Percentiles rank a stretch among this genome's conserved stretches.
Evolutionary conservation across 2,797 vertebrate genomes (phyloP).

Genomic region (Pipistrellus kuhlii): DNA sequence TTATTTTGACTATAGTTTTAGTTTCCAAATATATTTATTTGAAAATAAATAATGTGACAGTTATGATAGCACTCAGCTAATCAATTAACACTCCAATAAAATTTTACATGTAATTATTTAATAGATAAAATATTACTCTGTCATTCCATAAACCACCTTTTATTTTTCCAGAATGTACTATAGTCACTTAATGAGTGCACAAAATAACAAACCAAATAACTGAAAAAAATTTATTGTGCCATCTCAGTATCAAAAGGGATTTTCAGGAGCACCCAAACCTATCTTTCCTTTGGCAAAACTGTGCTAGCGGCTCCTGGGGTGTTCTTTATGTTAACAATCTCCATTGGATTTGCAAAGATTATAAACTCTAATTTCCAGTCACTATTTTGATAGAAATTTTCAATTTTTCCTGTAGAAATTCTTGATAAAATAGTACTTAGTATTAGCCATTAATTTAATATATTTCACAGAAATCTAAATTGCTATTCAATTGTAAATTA

Average conservation of each 20-base stretch:
- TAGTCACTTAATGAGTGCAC: not conserved
- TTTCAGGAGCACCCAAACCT: not conserved
- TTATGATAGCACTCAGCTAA: not conserved
- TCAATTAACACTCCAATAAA: not conserved
- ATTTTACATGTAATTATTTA: constrained; percentile 13
- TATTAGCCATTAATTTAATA: not conserved
- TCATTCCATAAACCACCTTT: not conserved
- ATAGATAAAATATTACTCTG: not conserved
- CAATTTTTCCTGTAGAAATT: constrained; percentile 5
- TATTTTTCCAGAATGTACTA: not conserved
- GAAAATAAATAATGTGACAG: not conserved
- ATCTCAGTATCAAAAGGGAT: not conserved
- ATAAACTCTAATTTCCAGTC: not conserved
- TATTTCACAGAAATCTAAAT: constrained; percentile 29
- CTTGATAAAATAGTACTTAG: not conserved
- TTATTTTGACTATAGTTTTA: constrained; percentile 41
- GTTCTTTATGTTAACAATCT: not conserved
- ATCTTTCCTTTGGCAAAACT: not conserved
- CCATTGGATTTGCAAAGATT: not conserved
- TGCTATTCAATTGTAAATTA: not conserved
- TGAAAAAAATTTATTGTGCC: not conserved
- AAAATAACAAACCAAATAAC: constrained; percentile 5
- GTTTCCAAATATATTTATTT: not conserved
- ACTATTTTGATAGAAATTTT: not conserved
- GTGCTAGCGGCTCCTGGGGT: not conserved